Evolutionary conservation across 2,113 vertebrate species (phyloP).

Genomic region (Pelvicachromis taeniatus): DNA sequence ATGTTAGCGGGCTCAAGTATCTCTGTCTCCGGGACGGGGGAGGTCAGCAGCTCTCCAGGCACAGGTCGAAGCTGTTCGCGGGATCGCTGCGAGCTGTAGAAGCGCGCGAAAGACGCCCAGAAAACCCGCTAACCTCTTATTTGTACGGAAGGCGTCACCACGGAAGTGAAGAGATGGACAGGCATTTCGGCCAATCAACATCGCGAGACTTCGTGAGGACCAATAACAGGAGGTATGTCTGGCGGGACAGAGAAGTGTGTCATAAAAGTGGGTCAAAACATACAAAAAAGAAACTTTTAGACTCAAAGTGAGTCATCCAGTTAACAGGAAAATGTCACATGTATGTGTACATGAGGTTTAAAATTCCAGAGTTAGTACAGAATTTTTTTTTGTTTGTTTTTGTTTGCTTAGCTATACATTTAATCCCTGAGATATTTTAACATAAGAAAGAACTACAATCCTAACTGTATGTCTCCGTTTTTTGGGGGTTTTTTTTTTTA

Average conservation of each 20-base stretch:
- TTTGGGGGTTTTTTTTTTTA: background rate
- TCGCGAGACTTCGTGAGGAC: background rate
- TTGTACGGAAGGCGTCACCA: background rate
- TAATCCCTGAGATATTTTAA: background rate
- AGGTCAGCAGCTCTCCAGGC: background rate
- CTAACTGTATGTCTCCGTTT: background rate
- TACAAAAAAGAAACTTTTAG: background rate
- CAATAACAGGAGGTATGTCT: conserved; percentile 11
- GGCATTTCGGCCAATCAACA: background rate
- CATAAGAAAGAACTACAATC: background rate
- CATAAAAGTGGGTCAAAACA: background rate
- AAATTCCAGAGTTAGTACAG: background rate
- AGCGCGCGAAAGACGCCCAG: background rate
- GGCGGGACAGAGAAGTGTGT: conserved; percentile 33
- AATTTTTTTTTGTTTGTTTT: too few species aligned
- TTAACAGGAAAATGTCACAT: background rate
- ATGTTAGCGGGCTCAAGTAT: conserved; percentile 55
- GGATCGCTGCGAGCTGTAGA: background rate
- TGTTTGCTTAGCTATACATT: background rate
- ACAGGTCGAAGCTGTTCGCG: background rate
- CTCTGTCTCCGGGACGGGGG: background rate
- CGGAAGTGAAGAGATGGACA: rapidly evolving
- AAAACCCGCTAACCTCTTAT: conserved; percentile 15
- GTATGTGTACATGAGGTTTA: background rate
- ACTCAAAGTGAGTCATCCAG: background rate